Evolutionary conservation across 1,140 invertebrate species (phyloP), one percentile per base, ranked within the genome.

Genomic region (Drosophila busckii): DNA sequence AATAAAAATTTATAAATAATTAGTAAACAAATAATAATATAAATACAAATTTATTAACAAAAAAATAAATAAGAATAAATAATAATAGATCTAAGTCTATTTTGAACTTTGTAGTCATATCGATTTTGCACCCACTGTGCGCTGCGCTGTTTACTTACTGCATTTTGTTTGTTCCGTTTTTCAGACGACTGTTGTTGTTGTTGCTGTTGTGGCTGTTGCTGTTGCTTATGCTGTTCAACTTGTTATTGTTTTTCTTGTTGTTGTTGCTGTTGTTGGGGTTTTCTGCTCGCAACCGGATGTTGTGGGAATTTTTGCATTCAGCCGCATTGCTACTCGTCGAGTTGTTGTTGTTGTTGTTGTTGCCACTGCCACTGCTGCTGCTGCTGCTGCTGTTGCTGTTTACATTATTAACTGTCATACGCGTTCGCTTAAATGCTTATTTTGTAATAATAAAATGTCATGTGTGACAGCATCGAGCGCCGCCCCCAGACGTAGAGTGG

Each of bases 381-480:
- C 13, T 48, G 35, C 3, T 53, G 56, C 17, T 66, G 67, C 38
- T 63, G 63, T 26, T 67, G 59, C 29, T 55, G 53, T 63, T 67
- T 58, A 53, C 60, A 64, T 80, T 82, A 80, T 80, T 80, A 69
- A 82, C 75, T 80, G 73, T 73, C 75, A 80, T 80, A 80, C 58
- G 69, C 53, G 70, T 53, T 64, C 53, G 69, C 55, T 55, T 75
- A 80, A 80, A 80, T 75, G 75, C 65, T 82, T 80, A 82, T 82
- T 73, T 82, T 82, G 75, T 82, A 82, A 82, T 66, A 82, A 80
- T 75, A 82, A 82, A 82, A 69, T 83, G 56, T 75, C 75, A 70
- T 75, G 60, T 75, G 46, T 60, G 68, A 55, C 52, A 70, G 44
- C 54, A 54, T 10, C 44, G 50, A 63, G 52, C 53, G 50, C 50